Base-by-base conservation (phyloP, 2,888 invertebrate genomes). In the Orthonevra nobilis region DNA sequence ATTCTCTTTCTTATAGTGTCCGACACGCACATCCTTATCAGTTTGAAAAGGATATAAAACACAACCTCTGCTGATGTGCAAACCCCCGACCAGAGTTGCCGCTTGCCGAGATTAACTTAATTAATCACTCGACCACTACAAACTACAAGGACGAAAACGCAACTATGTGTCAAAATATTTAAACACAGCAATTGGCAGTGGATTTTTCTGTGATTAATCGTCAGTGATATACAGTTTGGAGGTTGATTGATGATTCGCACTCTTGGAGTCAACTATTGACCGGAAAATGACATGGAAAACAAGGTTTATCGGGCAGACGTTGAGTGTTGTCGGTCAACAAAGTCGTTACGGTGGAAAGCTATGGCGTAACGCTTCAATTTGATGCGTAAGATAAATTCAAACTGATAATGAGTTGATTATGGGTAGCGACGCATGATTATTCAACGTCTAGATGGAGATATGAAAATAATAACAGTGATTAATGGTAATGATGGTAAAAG, bases 181-280 rank as follows among this genome's bases (percentile, higher is more conserved):
- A 54, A 77, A 77, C 77, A 77, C 64, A 72, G 64, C 77, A 77
- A 72, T 77, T 77, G 77, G 72, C 72, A 77, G 64, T 66, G 64
- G 72, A 77, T 72, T 72, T 77, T 72, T 40, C 77, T 12, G 56
- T 68, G 79, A 79, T 73, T 79, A 68, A 73, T 79, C 54, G 61
- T 34, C 36, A 17, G 60, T 64, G 72, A 79, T 72, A 79, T 66
- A 79, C 66, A 60, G 77, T 48, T 54, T 36, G 9, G 30, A 14
- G 61, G 20, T 12, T 79, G 79, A 79, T 79, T 79, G 79, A 79
- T 79, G 79, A 50, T 56, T 66, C 60, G 66, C 52, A 48, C 20
- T 30, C 17, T 26, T 36, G n/a, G n/a, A 70, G 63, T 58, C 70
- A 64, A 60, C 60, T 54, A 52, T 64, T 72, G 72, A 66, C 72